phyloP scores from a whole-genome alignment of 1,140 invertebrate genomes.

The Planococcus citri region DNA sequence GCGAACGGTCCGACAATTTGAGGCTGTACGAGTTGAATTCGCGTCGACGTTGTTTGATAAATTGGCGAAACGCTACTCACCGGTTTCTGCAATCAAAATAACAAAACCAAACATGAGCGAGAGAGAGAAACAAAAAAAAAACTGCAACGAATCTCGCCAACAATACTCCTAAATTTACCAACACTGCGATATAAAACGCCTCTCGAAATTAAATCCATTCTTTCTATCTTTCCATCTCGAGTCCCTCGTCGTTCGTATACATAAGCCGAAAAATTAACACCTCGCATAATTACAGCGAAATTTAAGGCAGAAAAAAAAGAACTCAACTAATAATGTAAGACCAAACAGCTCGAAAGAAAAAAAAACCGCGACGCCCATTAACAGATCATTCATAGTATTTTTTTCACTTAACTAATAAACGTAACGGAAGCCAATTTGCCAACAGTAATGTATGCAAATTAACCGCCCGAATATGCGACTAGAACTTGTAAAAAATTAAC shows the following conservation, averaged over 20 bases:
- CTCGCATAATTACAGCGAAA: not conserved
- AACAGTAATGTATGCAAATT: not conserved
- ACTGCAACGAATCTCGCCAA: not conserved
- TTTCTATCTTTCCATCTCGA: too few relatives aligned
- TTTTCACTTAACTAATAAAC: not conserved
- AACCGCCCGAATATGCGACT: not conserved
- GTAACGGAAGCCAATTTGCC: not conserved
- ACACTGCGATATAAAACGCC: not conserved
- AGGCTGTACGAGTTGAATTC: conserved; percentile 65
- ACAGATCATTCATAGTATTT: not conserved
- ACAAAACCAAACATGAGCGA: too few relatives aligned
- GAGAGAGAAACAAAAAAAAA: not conserved
- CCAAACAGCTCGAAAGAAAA: not conserved
- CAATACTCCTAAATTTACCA: not conserved
- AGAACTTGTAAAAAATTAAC: not conserved
- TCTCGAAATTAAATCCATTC: too few relatives aligned
- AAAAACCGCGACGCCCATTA: not conserved
- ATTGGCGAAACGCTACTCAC: conserved; percentile 66
- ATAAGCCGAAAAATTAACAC: too few relatives aligned
- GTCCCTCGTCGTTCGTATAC: too few relatives aligned
- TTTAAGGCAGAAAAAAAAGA: not conserved
- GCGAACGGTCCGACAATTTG: conserved; percentile 44
- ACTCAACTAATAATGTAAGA: too few relatives aligned
- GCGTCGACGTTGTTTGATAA: conserved; percentile 65
- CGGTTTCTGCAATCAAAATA: conserved; percentile 43